Base-by-base conservation (phyloP, 2,888 invertebrate species). In the Ormyrus labotus region DNA sequence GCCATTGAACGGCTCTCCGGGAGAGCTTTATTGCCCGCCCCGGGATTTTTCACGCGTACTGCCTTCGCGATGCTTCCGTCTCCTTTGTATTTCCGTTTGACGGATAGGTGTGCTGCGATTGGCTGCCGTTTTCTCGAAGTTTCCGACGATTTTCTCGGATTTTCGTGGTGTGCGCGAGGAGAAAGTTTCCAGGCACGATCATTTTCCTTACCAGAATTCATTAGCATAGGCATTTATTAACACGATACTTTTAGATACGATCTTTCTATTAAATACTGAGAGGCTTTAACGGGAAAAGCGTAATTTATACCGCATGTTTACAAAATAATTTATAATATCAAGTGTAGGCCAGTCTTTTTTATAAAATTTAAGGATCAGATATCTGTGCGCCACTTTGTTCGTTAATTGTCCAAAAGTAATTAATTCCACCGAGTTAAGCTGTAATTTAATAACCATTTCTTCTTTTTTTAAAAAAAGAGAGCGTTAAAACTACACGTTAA, bases 141-240 rank as follows among this genome's bases (percentile, higher is more conserved):
- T 50, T 19, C 51, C 45, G 13, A 13, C 45, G 19, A 19, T 69
- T 50, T 58, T n/a, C 50, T 9, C 48, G 34, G 6, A 55, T 61
- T 57, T 58, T 58, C 58, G 8, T 3, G 3, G 34, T 34, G 34
- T 34, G 5, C 6, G 13, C 9, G 34, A 51, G 45, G n/a, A 34
- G 13, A 61, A 61, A 51, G 60, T 45, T 53, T 61, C 34, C 53
- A 34, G 19, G n/a, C 68, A 45, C 69, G 48, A 75, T 64, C 11
- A 55, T 74, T 50, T 75, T 51, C 34, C 64, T 68, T 55, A 70
- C 60, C 13, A 61, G 70, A 81, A 81, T 74, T 81, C 81, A 78
- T 74, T 78, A 78, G 73, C 78, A 64, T 71, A 70, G 78, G 64
- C 73, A 78, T 70, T 73, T 74, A 81, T 81, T 74, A 78, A 70